These are phyloP conservation scores for Odontomyia ornata DNA, from an alignment of 2,888 invertebrate genomes.

Conservation along the genomic window DNA sequence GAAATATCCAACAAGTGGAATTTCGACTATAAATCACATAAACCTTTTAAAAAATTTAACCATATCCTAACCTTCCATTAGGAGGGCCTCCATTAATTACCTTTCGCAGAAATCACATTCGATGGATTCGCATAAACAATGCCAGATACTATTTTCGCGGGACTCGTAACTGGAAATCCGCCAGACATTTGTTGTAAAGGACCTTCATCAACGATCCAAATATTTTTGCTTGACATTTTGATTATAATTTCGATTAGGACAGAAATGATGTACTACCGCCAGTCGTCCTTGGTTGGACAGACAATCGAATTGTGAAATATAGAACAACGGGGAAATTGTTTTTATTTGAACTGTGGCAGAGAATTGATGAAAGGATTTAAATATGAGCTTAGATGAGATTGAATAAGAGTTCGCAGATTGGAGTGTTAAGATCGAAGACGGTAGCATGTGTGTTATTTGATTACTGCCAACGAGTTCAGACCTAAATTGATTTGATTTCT, in stretches of 20 bases:
- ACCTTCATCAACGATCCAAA: conserved; percentile 46
- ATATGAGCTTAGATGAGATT: no score
- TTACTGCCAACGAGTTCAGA: no score
- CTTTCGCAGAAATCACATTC: background rate
- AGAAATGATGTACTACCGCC: conserved; percentile 10
- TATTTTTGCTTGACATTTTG: conserved; percentile 47
- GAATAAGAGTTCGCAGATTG: no score
- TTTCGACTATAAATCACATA: conserved; percentile 25
- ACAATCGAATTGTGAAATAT: background rate
- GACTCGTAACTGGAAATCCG: background rate
- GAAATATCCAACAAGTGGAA: background rate
- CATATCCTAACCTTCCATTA: conserved; percentile 14
- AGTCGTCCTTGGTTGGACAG: background rate
- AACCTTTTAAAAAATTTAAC: background rate
- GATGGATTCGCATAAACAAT: background rate
- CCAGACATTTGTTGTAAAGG: background rate
- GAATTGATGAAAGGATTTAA: no score
- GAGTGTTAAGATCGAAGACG: no score
- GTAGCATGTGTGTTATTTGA: no score
- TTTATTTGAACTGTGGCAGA: no score
- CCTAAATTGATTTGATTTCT: no score
- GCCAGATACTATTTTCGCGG: background rate
- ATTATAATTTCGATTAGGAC: conserved; percentile 45
- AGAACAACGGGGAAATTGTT: no score
- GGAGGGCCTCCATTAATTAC: conserved; percentile 41